Conservation (phyloP, 2,888 invertebrate species). For the Osedax frankpressi region DNA sequence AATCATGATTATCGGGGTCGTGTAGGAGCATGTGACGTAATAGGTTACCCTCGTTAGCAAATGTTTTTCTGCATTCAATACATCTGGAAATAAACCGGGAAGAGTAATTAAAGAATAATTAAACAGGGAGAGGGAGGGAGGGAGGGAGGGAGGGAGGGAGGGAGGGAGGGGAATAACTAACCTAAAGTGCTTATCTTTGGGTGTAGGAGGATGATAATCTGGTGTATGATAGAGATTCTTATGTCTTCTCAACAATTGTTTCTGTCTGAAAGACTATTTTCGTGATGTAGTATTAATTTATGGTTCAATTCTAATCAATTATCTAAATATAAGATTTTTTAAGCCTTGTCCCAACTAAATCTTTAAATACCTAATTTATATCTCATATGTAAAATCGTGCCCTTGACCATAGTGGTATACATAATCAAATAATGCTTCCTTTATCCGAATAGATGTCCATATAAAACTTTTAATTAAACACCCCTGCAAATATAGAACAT, state of each 20-base stretch:
- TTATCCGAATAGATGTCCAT: too few relatives aligned
- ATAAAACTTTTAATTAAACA: too few relatives aligned
- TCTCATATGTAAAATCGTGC: too few relatives aligned
- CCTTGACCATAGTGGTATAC: too few relatives aligned
- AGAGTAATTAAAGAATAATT: too few relatives aligned
- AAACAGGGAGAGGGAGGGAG: background rate
- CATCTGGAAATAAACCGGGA: conserved; percentile 48
- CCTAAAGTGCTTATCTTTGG: conserved; percentile 66
- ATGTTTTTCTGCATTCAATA: conserved; percentile 52
- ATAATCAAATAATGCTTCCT: too few relatives aligned
- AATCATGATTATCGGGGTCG: conserved; percentile 27
- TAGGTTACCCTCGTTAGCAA: conserved; percentile 74
- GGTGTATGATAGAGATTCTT: conserved; percentile 84
- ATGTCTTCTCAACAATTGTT: conserved; percentile 76
- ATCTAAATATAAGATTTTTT: too few relatives aligned
- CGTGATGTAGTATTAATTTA: background rate
- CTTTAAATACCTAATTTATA: too few relatives aligned
- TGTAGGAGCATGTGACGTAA: conserved; percentile 81
- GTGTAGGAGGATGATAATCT: conserved; percentile 66
- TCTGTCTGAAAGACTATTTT: conserved; percentile 63
- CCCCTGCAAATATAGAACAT: too few relatives aligned
- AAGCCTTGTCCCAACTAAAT: too few relatives aligned
- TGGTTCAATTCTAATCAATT: background rate
- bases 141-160: conserved; percentile 32
- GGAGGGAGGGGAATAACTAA: conserved; percentile 57